These are phyloP conservation scores for Erpornis zantholeuca DNA, from an alignment of 2,113 vertebrate genomes.

Conservation along the genomic window DNA sequence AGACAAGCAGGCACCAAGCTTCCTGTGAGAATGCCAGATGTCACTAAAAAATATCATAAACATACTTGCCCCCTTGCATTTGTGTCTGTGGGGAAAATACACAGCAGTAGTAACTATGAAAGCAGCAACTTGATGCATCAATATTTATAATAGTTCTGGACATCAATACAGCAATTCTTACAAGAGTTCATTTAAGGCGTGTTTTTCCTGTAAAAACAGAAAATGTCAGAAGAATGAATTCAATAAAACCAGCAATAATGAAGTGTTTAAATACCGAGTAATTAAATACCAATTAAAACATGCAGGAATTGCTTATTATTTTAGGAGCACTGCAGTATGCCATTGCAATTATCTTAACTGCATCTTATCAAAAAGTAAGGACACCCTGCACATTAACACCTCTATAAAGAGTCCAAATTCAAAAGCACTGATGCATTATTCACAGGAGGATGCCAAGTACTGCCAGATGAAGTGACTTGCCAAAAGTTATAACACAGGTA, in stretches of 20 bases:
- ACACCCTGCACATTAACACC: neutral
- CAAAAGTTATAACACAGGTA: neutral
- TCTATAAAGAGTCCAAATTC: neutral
- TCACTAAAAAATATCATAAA: constrained; percentile 36
- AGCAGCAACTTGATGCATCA: neutral
- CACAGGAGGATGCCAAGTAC: neutral
- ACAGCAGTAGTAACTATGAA: constrained; percentile 7
- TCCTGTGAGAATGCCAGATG: constrained; percentile 71
- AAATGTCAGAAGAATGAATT: neutral
- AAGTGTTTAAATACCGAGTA: neutral
- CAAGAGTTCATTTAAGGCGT: neutral
- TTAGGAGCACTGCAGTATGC: neutral
- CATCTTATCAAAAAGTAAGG: neutral
- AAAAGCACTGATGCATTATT: neutral
- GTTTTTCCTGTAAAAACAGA: neutral
- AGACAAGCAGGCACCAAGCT: constrained; percentile 63
- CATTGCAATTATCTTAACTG: neutral
- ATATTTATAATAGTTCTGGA: neutral
- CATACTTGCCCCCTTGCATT: neutral
- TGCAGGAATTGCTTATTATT: neutral
- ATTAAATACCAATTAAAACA: neutral
- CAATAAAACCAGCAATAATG: neutral
- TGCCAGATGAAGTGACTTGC: neutral
- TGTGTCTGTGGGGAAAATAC: neutral
- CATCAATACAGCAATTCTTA: neutral